These are phyloP conservation scores for Pollenia labialis DNA, from an alignment of 2,888 invertebrate species.

Conservation along the genomic window DNA sequence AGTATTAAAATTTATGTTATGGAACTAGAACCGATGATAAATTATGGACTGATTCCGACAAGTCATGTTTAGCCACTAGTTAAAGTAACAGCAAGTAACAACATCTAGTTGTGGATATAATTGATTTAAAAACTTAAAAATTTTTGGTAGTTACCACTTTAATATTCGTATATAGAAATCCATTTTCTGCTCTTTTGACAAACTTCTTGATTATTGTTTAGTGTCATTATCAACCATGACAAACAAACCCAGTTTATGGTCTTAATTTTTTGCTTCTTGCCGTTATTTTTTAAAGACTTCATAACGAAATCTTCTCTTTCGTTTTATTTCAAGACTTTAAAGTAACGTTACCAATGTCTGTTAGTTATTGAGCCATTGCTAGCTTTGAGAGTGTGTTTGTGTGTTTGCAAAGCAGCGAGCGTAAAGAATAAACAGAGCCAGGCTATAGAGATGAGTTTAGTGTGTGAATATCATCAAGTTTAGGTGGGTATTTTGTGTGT, in stretches of 20 bases:
- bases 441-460: background rate
- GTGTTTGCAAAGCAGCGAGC: background rate
- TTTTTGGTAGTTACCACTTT: no score
- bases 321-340: background rate
- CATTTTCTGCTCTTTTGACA: constrained; percentile 22
- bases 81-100: no score
- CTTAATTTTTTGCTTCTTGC: background rate
- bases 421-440: background rate
- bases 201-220: constrained; percentile 43
- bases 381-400: background rate
- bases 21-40: no score
- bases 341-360: background rate
- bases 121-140: no score
- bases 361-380: constrained; percentile 3
- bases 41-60: no score
- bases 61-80: no score
- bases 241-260: background rate
- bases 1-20: no score
- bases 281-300: background rate
- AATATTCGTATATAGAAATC: background rate
- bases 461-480: constrained; percentile 25
- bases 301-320: background rate
- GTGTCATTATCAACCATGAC: constrained; percentile 40
- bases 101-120: no score
- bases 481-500: constrained; percentile 38